These are phyloP conservation scores for Pentalonia nigronervosa DNA, from an alignment of 1,140 invertebrate genomes.

Conservation along the genomic window DNA sequence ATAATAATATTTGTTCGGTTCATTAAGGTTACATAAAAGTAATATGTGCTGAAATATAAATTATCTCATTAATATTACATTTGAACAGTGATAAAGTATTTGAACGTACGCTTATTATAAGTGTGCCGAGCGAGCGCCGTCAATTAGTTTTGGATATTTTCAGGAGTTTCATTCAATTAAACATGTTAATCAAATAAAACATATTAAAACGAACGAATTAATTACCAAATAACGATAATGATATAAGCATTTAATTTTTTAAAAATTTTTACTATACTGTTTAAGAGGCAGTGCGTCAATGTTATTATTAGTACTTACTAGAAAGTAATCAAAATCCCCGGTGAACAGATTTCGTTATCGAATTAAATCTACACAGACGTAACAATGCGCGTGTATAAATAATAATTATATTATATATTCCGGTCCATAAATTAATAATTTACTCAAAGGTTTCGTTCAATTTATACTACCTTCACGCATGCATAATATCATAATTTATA, in stretches of 20 bases:
- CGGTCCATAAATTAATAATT: conserved; percentile 11
- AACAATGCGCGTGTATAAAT: not conserved
- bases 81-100: not conserved
- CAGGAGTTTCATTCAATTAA: not conserved
- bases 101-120: not conserved
- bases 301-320: not conserved
- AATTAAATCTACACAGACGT: not conserved
- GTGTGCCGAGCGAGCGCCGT: not conserved
- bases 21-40: not conserved
- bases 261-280: not conserved
- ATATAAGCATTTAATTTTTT: not conserved
- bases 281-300: not conserved
- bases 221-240: not conserved
- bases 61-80: not conserved
- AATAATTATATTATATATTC: conserved; percentile 20
- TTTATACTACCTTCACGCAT: conserved; percentile 16
- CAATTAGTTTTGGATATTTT: not conserved
- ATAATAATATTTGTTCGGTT: not conserved
- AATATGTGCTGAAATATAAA: not conserved
- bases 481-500: conserved; percentile 13
- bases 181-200: not conserved
- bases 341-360: not conserved
- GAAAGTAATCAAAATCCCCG: not conserved
- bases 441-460: conserved; percentile 4
- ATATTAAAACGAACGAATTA: not conserved